Base-by-base conservation (phyloP, 1,140 invertebrate genomes). In the Sarcophaga bullata region DNA sequence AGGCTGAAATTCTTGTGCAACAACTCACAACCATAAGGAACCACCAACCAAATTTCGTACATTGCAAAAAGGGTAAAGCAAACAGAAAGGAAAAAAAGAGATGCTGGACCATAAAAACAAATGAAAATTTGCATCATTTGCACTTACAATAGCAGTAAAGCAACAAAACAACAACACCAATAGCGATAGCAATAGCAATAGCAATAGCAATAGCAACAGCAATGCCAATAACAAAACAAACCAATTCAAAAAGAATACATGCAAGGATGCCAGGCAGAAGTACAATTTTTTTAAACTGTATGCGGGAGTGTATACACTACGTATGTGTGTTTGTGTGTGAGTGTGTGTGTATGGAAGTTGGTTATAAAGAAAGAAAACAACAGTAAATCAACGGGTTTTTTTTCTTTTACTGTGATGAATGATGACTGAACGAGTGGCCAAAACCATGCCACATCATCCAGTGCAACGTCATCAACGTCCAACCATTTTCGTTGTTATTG, bases 351-450 rank as follows among this genome's bases (percentile, higher is more conserved):
- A 68, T 68, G 17, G 25, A 37, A 19, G 62, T 15, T 25, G 62
- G 62, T 58, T 58, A 58, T 17, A 68, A 68, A 19, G n/a, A 68
- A 11, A 78, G 50, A 78, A 78, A 46, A n/a, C 4, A 50, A 52
- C 75, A 52, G 75, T 78, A 78, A 78, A 78, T 78, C 75, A 78
- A 78, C 73, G 37, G 13, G 6, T 7, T 19, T 68, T 68, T 68
- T 78, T 73, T 73, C 46, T 13, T 73, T 50, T 80, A 80, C 82
- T 82, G 72, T 82, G 82, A 82, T 82, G 82, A 82, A 82, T 82
- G 82, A 82, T 82, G 82, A 82, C 82, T 75, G 76, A 73, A 52
- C 54, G 50, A 46, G 25, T 73, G 81, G 81, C 81, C 75, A 58
- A 46, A 82, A 52, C 50, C 73, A 25, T 50, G 62, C 15, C 58